Evolutionary conservation across 2,113 vertebrate genomes (phyloP).

Genomic region (human (Homo sapiens)): DNA sequence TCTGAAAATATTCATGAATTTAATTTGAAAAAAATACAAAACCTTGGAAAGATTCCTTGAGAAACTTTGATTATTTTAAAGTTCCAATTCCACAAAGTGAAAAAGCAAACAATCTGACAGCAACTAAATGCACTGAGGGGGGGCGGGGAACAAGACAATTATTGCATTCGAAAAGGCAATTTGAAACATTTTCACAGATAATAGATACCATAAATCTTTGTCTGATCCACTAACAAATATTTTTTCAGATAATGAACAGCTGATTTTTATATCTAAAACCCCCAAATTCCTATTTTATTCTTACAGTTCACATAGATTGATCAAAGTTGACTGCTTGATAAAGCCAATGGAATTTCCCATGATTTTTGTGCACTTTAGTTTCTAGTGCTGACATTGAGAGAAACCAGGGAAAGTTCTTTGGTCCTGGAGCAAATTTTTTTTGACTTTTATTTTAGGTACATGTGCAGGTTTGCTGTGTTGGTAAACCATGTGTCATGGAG

Average conservation of each 20-base stretch:
- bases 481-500: too few relatives aligned
- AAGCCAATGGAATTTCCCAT: background rate
- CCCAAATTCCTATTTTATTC: conserved; percentile 1
- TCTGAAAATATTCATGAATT: conserved; percentile 39
- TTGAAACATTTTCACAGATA: conserved; percentile 36
- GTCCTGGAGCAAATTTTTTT: background rate
- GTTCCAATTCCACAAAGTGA: conserved; percentile 7
- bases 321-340: background rate
- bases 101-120: conserved; percentile 1
- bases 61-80: conserved; percentile 3
- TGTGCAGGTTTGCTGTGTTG: too few relatives aligned
- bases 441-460: too few relatives aligned
- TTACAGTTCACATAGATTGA: background rate
- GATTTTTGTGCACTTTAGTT: background rate
- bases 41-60: conserved; percentile 1
- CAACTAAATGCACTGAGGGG: background rate
- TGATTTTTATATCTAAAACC: background rate
- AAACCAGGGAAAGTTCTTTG: background rate
- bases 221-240: conserved; percentile 16
- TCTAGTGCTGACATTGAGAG: background rate
- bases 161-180: conserved; percentile 3
- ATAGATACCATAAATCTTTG: conserved; percentile 17
- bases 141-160: background rate
- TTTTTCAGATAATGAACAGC: conserved; percentile 45
- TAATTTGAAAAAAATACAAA: conserved; percentile 40